phyloP scores from a whole-genome alignment of 1,140 invertebrate species.

The Sinella curviseta region DNA sequence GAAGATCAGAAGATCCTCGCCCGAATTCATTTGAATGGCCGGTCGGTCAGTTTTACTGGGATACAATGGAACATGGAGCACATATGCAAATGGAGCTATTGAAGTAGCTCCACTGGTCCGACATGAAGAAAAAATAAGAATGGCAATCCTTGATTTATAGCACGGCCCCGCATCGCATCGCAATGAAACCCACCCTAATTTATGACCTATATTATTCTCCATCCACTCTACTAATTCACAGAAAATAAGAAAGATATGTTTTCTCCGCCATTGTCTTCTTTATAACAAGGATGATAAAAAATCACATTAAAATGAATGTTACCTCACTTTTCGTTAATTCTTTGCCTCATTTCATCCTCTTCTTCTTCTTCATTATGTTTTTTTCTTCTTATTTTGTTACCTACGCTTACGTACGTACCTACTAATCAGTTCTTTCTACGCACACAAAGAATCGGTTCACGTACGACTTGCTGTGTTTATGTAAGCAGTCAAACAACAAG shows the following conservation, averaged over 20 bases:
- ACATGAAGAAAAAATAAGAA: conserved; percentile 20
- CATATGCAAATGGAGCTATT: too few relatives aligned
- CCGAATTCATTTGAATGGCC: too few relatives aligned
- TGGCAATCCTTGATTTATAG: conserved; percentile 46
- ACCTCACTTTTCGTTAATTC: conserved; percentile 30
- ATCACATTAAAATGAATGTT: conserved; percentile 46
- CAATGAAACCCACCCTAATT: conserved; percentile 44
- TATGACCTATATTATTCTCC: conserved; percentile 46
- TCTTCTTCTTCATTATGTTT: background rate
- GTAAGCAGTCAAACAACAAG: too few relatives aligned
- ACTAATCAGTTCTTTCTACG: too few relatives aligned
- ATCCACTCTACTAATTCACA: background rate
- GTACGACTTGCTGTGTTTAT: too few relatives aligned
- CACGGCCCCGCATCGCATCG: conserved; percentile 24
- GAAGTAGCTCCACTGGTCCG: background rate
- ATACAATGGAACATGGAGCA: too few relatives aligned
- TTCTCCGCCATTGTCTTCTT: conserved; percentile 19
- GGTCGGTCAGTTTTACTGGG: too few relatives aligned
- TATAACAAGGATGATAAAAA: conserved; percentile 45
- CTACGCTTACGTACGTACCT: too few relatives aligned
- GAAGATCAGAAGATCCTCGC: too few relatives aligned
- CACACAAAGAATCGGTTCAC: too few relatives aligned
- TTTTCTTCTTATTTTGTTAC: too few relatives aligned
- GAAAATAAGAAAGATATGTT: background rate
- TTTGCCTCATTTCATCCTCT: conserved; percentile 35